Conservation (phyloP, 1,140 invertebrate species). For the Chlorops oryzae region DNA sequence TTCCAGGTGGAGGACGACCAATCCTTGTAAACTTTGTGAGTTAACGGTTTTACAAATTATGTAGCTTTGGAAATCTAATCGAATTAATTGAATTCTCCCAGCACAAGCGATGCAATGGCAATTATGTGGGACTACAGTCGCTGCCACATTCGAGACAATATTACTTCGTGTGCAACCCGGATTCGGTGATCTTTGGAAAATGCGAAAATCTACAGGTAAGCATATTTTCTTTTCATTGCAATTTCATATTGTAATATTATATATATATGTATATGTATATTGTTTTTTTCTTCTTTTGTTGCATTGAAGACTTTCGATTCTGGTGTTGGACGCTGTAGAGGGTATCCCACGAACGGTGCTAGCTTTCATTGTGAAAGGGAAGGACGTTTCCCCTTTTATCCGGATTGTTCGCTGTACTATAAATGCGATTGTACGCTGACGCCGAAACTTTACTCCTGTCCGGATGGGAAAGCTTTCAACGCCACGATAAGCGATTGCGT, state of each 20-base stretch:
- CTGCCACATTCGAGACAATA: slow-evolving; percentile 45
- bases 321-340: slow-evolving; percentile 27
- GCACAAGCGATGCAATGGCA: slow-evolving; percentile 40
- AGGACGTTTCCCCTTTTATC: slow-evolving; percentile 35
- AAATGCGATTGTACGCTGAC: slow-evolving; percentile 32
- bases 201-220: slow-evolving; percentile 36
- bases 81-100: slow-evolving; percentile 8
- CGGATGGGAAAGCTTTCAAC: slow-evolving; percentile 34
- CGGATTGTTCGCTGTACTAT: slow-evolving; percentile 40
- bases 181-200: slow-evolving; percentile 43
- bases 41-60: neutral
- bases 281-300: neutral
- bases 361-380: slow-evolving; percentile 20
- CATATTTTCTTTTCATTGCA: slow-evolving; percentile 7
- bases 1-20: slow-evolving; percentile 44
- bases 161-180: slow-evolving; percentile 44
- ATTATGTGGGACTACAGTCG: slow-evolving; percentile 40
- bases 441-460: slow-evolving; percentile 35
- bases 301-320: slow-evolving; percentile 28
- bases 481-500: slow-evolving; percentile 30
- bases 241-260: slow-evolving; percentile 14
- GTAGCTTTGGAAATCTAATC: neutral
- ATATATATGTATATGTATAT: neutral
- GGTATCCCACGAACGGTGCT: slow-evolving; percentile 3
- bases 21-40: slow-evolving; percentile 39